Conservation (phyloP, 2,113 vertebrate genomes). For the Gila orcuttii region DNA sequence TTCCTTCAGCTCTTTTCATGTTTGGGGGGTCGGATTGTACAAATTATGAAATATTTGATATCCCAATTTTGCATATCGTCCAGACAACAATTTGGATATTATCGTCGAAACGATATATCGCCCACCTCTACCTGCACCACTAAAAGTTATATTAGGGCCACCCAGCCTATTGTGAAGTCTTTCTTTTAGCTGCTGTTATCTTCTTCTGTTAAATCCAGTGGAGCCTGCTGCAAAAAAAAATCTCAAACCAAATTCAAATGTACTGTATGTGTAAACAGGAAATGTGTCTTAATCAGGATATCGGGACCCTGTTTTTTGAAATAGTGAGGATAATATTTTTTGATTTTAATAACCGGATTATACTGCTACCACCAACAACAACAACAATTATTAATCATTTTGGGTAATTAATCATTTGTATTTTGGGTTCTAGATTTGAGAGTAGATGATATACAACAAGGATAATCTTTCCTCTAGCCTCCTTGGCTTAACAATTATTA, state of each 20-base stretch:
- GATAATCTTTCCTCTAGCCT: neutral
- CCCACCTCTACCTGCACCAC: slow-evolving; percentile 56
- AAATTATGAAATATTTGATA: too few relatives aligned
- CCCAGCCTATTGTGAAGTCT: neutral
- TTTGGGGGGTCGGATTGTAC: too few relatives aligned
- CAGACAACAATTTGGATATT: too few relatives aligned
- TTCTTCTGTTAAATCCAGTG: slow-evolving; percentile 60
- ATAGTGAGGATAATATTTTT: neutral
- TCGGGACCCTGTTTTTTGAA: slow-evolving; percentile 2
- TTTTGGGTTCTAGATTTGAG: slow-evolving; percentile 19
- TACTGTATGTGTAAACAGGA: slow-evolving; percentile 62
- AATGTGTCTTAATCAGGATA: slow-evolving; percentile 47
- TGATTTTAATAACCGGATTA: too few relatives aligned
- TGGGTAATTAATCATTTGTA: neutral
- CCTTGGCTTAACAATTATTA: neutral
- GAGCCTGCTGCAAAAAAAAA: slow-evolving; percentile 64
- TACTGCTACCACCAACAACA: too few relatives aligned
- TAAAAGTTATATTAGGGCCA: slow-evolving; percentile 45
- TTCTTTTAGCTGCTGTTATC: slow-evolving; percentile 53
- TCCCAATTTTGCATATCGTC: too few relatives aligned
- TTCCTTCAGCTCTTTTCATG: too few relatives aligned
- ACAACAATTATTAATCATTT: neutral
- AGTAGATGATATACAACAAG: neutral
- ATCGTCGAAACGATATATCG: too few relatives aligned
- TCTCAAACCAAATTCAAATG: slow-evolving; percentile 59